Evolutionary conservation across 2,888 invertebrate species (phyloP).

Genomic region (Agrochola lychnidis): DNA sequence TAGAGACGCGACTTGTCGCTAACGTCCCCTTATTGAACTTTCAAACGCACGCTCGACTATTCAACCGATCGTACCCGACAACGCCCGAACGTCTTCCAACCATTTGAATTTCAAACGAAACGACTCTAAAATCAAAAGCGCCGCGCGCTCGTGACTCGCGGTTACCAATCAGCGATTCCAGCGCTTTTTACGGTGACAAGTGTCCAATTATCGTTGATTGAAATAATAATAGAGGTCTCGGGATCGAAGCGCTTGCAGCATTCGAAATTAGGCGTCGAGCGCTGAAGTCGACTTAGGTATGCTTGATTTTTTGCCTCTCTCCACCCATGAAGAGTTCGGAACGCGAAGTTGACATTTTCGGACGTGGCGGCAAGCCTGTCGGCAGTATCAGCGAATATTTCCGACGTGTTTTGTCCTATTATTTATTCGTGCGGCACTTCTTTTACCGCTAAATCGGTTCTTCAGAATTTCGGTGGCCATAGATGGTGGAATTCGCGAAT

Average conservation of each 20-base stretch:
- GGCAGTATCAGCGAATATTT: conserved; percentile 77
- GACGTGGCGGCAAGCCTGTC: conserved; percentile 80
- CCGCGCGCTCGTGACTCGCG: conserved; percentile 77
- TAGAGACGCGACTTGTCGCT: conserved; percentile 66
- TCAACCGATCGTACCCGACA: conserved; percentile 61
- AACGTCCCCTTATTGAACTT: conserved; percentile 73
- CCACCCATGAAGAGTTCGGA: conserved; percentile 85
- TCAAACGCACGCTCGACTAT: conserved; percentile 72
- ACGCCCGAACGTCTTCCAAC: conserved; percentile 69
- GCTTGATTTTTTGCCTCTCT: conserved; percentile 78
- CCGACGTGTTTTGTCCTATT: conserved; percentile 84
- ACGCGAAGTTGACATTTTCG: conserved; percentile 78
- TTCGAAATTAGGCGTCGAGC: conserved; percentile 77
- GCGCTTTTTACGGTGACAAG: conserved; percentile 84
- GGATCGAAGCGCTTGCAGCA: conserved; percentile 78
- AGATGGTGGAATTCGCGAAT: conserved; percentile 72
- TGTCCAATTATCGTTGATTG: conserved; percentile 88
- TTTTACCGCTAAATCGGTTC: conserved; percentile 80
- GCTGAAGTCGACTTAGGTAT: conserved; percentile 65
- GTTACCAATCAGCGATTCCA: conserved; percentile 74
- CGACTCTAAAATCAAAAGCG: conserved; percentile 77
- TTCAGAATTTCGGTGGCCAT: conserved; percentile 74
- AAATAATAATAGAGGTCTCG: conserved; percentile 85
- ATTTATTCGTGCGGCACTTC: conserved; percentile 81
- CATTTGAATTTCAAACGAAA: conserved; percentile 80